Evolutionary conservation across 2,888 invertebrate genomes (phyloP).

Genomic region (Apodemia zela): DNA sequence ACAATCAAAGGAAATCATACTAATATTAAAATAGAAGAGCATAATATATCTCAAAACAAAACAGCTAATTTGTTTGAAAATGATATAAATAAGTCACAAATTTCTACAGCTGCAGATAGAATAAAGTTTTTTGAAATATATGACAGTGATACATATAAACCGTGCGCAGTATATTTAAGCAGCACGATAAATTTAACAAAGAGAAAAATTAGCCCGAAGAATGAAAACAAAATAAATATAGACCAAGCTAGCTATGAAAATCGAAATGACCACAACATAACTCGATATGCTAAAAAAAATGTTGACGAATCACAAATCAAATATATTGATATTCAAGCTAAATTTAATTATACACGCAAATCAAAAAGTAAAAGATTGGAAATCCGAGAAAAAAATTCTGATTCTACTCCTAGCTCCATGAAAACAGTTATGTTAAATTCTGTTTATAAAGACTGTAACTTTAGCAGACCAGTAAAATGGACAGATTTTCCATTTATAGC

Average conservation of each 20-base stretch:
- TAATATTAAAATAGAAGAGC: background rate
- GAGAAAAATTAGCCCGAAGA: slow-evolving; percentile 8
- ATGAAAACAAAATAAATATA: slow-evolving; percentile 35
- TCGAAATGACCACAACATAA: slow-evolving; percentile 36
- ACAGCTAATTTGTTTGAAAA: background rate
- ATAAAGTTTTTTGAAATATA: slow-evolving; percentile 68
- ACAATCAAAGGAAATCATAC: background rate
- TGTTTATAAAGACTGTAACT: slow-evolving; percentile 11
- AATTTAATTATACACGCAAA: background rate
- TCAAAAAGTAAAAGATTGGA: background rate
- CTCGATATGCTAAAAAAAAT: slow-evolving; percentile 47
- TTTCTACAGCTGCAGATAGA: slow-evolving; percentile 45
- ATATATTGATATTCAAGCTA: background rate
- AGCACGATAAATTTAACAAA: slow-evolving; percentile 7
- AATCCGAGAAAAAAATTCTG: background rate
- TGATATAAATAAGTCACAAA: background rate
- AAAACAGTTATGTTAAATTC: background rate
- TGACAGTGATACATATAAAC: slow-evolving; percentile 47
- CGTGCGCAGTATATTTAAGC: slow-evolving; percentile 13
- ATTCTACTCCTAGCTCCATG: background rate
- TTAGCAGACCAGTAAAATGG: slow-evolving; percentile 42
- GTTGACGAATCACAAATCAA: slow-evolving; percentile 28
- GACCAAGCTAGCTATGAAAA: slow-evolving; percentile 40
- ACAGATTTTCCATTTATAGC: slow-evolving; percentile 56
- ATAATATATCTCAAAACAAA: background rate